Conservation (phyloP, 2,888 invertebrate species). For the Drosophila diplacantha region DNA sequence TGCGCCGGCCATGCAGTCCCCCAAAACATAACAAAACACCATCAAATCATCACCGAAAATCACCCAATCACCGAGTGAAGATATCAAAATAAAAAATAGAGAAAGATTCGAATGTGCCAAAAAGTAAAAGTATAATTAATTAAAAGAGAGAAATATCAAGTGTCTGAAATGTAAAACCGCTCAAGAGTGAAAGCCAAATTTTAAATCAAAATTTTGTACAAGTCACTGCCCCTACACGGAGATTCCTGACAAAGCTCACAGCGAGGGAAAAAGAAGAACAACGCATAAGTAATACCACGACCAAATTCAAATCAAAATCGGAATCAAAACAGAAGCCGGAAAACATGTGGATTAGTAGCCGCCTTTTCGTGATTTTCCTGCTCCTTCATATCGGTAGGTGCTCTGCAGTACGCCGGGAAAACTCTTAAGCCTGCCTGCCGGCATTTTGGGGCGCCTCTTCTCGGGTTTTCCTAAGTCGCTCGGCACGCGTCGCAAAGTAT, state of each 20-base stretch:
- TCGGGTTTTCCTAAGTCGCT: conserved; percentile 26
- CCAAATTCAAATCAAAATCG: conserved; percentile 39
- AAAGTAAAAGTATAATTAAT: not conserved
- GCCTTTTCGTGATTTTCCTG: conserved; percentile 76
- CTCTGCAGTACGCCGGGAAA: conserved; percentile 12
- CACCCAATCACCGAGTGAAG: conserved; percentile 13
- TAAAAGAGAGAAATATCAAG: conserved; percentile 18
- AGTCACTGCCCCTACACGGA: conserved; percentile 27
- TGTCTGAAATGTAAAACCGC: conserved; percentile 40
- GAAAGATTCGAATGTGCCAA: conserved; percentile 54
- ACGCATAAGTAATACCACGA: conserved; percentile 20
- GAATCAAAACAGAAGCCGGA: conserved; percentile 69
- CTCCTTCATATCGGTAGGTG: conserved; percentile 77
- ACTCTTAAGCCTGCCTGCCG: conserved; percentile 52
- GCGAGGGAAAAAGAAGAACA: conserved; percentile 3
- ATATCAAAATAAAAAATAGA: conserved; percentile 7
- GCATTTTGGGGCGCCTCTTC: conserved; percentile 33
- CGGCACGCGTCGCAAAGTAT: conserved; percentile 52
- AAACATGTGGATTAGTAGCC: conserved; percentile 78
- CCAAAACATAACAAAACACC: conserved; percentile 43
- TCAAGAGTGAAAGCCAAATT: conserved; percentile 34
- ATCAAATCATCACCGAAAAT: conserved; percentile 22
- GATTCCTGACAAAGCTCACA: conserved; percentile 23
- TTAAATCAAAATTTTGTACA: conserved; percentile 23
- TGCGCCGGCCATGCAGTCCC: conserved; percentile 38